These are phyloP conservation scores for Phyllostomus discolor DNA, from an alignment of 2,113 vertebrate genomes.

Conservation along the genomic window DNA sequence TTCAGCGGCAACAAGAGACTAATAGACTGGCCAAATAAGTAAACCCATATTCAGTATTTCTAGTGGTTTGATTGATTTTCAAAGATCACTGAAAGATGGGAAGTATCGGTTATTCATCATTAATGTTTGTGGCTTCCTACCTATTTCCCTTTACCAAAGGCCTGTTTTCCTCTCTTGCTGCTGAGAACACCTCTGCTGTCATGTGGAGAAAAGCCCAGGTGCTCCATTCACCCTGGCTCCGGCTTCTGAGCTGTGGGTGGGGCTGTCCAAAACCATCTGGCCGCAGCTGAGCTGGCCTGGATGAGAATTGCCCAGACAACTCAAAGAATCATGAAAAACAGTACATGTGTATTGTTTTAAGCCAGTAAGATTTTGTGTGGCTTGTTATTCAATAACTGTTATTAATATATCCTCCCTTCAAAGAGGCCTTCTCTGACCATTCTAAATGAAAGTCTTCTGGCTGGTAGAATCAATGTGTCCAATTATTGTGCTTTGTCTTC, in stretches of 20 bases:
- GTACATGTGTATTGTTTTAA: too few species aligned
- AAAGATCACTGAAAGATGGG: neutral
- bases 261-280: neutral
- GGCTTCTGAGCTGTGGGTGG: neutral
- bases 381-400: neutral
- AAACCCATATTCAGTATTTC: neutral
- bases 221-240: neutral
- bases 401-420: neutral
- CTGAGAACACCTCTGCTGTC: neutral
- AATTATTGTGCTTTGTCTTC: neutral
- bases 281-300: neutral
- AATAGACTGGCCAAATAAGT: neutral
- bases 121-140: neutral
- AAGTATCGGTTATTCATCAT: neutral
- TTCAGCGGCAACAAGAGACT: neutral
- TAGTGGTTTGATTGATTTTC: neutral
- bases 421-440: neutral
- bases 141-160: neutral
- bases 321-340: neutral
- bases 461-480: neutral
- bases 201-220: neutral
- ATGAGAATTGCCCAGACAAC: neutral
- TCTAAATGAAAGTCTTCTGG: neutral
- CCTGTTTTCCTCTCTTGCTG: neutral
- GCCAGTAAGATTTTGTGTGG: neutral